These are phyloP conservation scores for Scaptomyza reducta DNA, from an alignment of 2,888 invertebrate genomes.

Conservation along the genomic window DNA sequence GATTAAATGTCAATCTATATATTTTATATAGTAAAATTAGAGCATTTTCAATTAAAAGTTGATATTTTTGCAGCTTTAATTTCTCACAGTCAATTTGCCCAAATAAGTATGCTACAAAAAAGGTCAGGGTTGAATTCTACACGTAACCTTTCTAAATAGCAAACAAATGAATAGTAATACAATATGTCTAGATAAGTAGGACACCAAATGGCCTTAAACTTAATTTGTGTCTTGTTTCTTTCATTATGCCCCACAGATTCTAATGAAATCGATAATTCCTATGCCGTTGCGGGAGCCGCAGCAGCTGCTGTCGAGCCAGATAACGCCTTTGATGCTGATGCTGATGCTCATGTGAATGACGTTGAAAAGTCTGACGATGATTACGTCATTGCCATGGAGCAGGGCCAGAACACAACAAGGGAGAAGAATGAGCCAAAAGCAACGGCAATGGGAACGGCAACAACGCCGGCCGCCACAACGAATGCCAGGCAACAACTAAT, in stretches of 20 bases:
- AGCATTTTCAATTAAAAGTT: neutral
- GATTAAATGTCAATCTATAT: neutral
- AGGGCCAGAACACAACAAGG: conserved; percentile 14
- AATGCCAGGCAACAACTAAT: conserved; percentile 45
- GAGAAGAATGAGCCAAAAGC: conserved; percentile 26
- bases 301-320: conserved; percentile 35
- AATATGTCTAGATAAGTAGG: conserved; percentile 22
- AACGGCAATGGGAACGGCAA: conserved; percentile 33
- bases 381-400: conserved; percentile 58
- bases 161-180: neutral
- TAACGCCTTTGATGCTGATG: conserved; percentile 27
- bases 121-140: neutral
- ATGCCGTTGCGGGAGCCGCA: conserved; percentile 48
- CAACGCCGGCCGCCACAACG: conserved; percentile 35
- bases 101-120: neutral
- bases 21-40: neutral
- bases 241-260: conserved; percentile 67
- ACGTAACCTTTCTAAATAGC: neutral
- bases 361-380: conserved; percentile 52
- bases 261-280: conserved; percentile 81
- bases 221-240: conserved; percentile 44
- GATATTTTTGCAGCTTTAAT: neutral
- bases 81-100: neutral
- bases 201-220: conserved; percentile 47
- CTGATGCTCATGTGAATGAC: conserved; percentile 36